Conservation (phyloP, 1,140 invertebrate species). For the Hestina assimilis region DNA sequence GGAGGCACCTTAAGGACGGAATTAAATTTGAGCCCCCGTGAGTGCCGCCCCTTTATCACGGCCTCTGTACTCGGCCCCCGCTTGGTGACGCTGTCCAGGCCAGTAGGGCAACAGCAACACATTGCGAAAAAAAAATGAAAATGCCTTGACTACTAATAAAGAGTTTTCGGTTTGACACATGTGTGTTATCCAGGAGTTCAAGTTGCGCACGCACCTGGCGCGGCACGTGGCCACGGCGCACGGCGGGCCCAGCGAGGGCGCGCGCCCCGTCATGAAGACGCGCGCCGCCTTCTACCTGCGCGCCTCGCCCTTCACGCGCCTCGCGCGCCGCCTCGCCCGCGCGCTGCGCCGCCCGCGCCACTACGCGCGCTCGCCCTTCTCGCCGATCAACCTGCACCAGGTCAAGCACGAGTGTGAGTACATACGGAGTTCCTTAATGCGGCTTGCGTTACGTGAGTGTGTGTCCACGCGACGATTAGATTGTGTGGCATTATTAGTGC, state of each 20-base stretch:
- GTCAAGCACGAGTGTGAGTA: constrained; percentile 91
- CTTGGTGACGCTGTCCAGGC: too few relatives aligned
- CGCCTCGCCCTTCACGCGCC: constrained; percentile 91
- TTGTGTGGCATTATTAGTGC: too few relatives aligned
- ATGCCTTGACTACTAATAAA: too few relatives aligned
- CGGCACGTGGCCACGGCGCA: constrained; percentile 95
- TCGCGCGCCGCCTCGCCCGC: constrained; percentile 91
- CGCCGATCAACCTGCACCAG: constrained; percentile 89
- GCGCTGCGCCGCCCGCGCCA: constrained; percentile 90
- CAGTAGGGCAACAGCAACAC: too few relatives aligned
- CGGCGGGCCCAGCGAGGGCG: constrained; percentile 85
- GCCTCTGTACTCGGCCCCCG: too few relatives aligned
- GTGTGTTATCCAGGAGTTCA: constrained; percentile 91
- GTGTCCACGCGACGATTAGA: too few relatives aligned
- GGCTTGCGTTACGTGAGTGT: too few relatives aligned
- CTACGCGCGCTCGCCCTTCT: constrained; percentile 92
- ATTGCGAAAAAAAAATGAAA: too few relatives aligned
- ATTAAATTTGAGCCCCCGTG: too few relatives aligned
- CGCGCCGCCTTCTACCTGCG: constrained; percentile 96
- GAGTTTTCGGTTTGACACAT: not conserved
- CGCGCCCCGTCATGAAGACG: constrained; percentile 97
- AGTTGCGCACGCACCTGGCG: constrained; percentile 93
- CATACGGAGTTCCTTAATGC: too few relatives aligned
- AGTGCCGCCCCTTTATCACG: too few relatives aligned
- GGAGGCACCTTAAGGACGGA: too few relatives aligned